These are phyloP conservation scores for Muricea muricata DNA, from an alignment of 92 coral and sea anemone genomes.

Conservation along the genomic window DNA sequence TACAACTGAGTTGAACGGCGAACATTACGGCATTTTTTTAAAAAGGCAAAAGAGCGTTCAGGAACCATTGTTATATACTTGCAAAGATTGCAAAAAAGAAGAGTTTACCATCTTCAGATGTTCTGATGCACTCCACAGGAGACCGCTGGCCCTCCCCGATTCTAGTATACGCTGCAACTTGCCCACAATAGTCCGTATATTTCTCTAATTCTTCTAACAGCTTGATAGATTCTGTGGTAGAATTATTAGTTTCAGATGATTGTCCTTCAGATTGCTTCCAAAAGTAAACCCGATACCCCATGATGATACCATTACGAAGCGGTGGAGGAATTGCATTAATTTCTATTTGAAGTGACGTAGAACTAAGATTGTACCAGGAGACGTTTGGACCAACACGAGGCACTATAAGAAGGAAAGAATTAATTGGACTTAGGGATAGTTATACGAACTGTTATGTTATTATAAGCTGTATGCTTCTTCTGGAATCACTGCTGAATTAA, in stretches of 20 bases:
- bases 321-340: slow-evolving; percentile 60
- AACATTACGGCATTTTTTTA: no score
- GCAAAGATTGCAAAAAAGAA: not conserved
- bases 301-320: slow-evolving; percentile 75
- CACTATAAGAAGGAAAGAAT: slow-evolving; percentile 4
- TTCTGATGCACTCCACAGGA: not conserved
- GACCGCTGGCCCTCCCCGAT: slow-evolving; percentile 23
- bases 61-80: no score
- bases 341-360: slow-evolving; percentile 45
- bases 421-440: not conserved
- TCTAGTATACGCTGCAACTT: not conserved
- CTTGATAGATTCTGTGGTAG: not conserved
- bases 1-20: no score
- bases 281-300: slow-evolving; percentile 58
- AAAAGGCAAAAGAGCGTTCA: no score
- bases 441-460: no score
- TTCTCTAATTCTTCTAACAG: slow-evolving; percentile 10
- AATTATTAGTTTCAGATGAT: not conserved
- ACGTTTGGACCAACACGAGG: slow-evolving; percentile 55
- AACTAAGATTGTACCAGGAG: slow-evolving; percentile 44
- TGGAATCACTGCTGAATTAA: no score
- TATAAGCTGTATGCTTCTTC: no score
- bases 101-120: slow-evolving; percentile 14
- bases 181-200: slow-evolving; percentile 3
- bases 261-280: slow-evolving; percentile 19